Base-by-base conservation (phyloP, 2,888 invertebrate genomes). In the Sinotaia quadrata region DNA sequence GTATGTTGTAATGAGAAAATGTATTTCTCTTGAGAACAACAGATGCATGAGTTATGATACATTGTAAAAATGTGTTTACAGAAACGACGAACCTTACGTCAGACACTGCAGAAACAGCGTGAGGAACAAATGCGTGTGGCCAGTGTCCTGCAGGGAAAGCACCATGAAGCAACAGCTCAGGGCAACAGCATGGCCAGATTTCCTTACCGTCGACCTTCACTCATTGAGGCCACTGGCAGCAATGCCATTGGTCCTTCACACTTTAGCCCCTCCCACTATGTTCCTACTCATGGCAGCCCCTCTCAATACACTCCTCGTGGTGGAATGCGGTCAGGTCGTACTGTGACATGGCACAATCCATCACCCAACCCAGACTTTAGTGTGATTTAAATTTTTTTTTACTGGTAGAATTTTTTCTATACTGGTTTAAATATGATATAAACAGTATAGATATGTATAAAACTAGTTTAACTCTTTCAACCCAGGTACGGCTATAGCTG, bases 1-100 rank as follows among this genome's bases (percentile, higher is more conserved):
- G n/a, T n/a, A n/a, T n/a, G n/a, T n/a, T n/a, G n/a, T n/a, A n/a
- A n/a, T n/a, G n/a, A n/a, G n/a, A n/a, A n/a, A n/a, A n/a, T n/a
- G n/a, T n/a, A n/a, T n/a, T n/a, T n/a, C n/a, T n/a, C n/a, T n/a
- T n/a, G n/a, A n/a, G n/a, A n/a, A n/a, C n/a, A n/a, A n/a, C n/a
- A n/a, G n/a, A n/a, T n/a, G n/a, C n/a, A n/a, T n/a, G n/a, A n/a
- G n/a, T n/a, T n/a, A n/a, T n/a, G n/a, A n/a, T n/a, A n/a, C n/a
- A n/a, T 49, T 24, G 47, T 31, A 51, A 51, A n/a, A 34, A 5
- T 44, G 36, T 59, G 41, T 52, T 49, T 67, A 15, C 90, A 97
- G 96, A 96, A 96, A 91, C 92, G 96, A 65, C 95, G 95, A 89
- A 93, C 93, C 0, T 89, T 96, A 77, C 91, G 95, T 63, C 94